These are phyloP conservation scores for Meandrina meandrites DNA, from an alignment of 92 coral and sea anemone species.

Conservation along the genomic window DNA sequence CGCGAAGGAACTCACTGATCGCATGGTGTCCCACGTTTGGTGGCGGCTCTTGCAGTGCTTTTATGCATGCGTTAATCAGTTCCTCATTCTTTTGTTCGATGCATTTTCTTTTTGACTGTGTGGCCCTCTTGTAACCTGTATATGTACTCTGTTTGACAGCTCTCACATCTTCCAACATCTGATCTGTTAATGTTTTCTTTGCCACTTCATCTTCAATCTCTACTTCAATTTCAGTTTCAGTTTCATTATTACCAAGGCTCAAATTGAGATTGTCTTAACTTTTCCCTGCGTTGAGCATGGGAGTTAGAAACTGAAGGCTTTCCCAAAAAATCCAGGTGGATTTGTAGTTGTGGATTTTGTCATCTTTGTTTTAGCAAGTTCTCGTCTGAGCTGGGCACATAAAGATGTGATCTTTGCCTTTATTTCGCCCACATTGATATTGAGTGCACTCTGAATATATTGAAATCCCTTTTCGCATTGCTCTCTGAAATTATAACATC, in stretches of 20 bases:
- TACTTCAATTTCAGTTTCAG: no score
- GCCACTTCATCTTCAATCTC: no score
- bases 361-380: not conserved
- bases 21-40: slow-evolving; percentile 24
- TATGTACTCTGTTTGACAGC: no score
- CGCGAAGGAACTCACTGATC: slow-evolving; percentile 28
- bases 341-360: not conserved
- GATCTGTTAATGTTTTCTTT: no score
- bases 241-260: no score
- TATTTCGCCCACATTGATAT: slow-evolving; percentile 1
- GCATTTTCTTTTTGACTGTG: not conserved
- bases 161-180: no score
- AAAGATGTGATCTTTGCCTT: no score
- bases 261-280: no score
- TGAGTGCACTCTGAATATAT: not conserved
- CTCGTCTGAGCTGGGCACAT: not conserved
- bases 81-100: not conserved
- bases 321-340: not conserved
- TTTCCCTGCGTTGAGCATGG: no score
- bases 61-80: slow-evolving; percentile 34
- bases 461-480: not conserved
- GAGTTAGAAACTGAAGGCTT: no score
- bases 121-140: not conserved
- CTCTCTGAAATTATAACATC: no score
- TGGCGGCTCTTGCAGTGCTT: slow-evolving; percentile 59